Evolutionary conservation across 1,140 invertebrate genomes (phyloP).

Genomic region (Euwallacea similis): DNA sequence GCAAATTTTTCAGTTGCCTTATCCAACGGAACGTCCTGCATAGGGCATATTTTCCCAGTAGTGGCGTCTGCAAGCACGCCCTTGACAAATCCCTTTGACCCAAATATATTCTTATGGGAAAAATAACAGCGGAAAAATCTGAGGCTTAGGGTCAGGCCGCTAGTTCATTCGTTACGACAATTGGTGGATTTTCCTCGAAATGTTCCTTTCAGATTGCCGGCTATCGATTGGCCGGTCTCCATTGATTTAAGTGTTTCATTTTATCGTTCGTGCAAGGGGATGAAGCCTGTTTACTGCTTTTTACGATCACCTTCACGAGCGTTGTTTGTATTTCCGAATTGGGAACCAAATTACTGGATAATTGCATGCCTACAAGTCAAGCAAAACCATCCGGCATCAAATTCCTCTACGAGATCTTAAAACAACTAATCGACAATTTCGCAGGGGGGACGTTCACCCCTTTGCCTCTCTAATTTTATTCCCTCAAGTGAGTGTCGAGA

Average conservation of each 20-base stretch:
- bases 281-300: too few relatives aligned
- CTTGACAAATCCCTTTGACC: constrained; percentile 25
- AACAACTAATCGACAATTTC: constrained; percentile 35
- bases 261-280: not conserved
- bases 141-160: constrained; percentile 30
- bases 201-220: constrained; percentile 26
- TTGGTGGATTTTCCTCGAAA: constrained; percentile 35
- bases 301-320: too few relatives aligned
- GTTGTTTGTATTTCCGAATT: too few relatives aligned
- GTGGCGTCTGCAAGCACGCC: constrained; percentile 6
- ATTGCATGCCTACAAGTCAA: constrained; percentile 8
- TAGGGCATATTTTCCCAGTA: not conserved
- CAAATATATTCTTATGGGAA: constrained; percentile 36
- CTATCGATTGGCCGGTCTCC: constrained; percentile 25
- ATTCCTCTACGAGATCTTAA: constrained; percentile 17
- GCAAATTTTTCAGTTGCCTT: too few relatives aligned
- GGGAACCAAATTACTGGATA: not conserved
- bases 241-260: constrained; percentile 21
- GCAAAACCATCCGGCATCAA: not conserved
- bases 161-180: constrained; percentile 37
- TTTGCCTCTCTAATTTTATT: constrained; percentile 34
- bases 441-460: constrained; percentile 14
- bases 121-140: constrained; percentile 36
- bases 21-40: too few relatives aligned
- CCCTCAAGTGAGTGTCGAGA: constrained; percentile 29